These are phyloP conservation scores for Iphiclides podalirius DNA, from an alignment of 2,888 invertebrate species.

Conservation along the genomic window DNA sequence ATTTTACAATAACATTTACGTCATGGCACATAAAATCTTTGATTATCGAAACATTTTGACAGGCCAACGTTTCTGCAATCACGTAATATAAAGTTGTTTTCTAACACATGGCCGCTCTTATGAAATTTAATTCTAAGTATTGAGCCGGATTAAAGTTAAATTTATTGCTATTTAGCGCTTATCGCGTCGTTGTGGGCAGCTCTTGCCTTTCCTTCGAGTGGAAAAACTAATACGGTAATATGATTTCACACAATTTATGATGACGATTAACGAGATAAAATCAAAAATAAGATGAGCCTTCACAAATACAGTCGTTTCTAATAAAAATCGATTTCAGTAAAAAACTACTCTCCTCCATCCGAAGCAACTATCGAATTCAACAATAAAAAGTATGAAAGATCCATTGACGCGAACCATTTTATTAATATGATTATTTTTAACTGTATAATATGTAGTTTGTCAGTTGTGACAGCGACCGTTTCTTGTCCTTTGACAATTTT, in stretches of 20 bases:
- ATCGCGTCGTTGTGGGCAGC: slow-evolving; percentile 22
- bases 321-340: slow-evolving; percentile 23
- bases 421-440: slow-evolving; percentile 22
- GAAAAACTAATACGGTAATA: slow-evolving; percentile 22
- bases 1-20: slow-evolving; percentile 18
- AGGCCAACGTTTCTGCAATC: slow-evolving; percentile 23
- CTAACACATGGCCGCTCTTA: slow-evolving; percentile 21
- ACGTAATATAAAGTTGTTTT: slow-evolving; percentile 22
- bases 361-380: slow-evolving; percentile 12
- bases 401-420: slow-evolving; percentile 22
- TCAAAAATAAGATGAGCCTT: slow-evolving; percentile 21
- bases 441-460: slow-evolving; percentile 20
- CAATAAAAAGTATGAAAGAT: slow-evolving; percentile 21
- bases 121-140: slow-evolving; percentile 25
- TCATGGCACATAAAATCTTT: slow-evolving; percentile 19
- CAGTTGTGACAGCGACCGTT: slow-evolving; percentile 19
- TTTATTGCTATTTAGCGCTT: slow-evolving; percentile 25
- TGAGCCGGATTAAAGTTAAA: slow-evolving; percentile 23
- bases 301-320: slow-evolving; percentile 22
- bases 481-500: slow-evolving; percentile 20
- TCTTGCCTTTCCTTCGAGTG: slow-evolving; percentile 15
- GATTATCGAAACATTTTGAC: slow-evolving; percentile 25
- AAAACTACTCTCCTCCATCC: slow-evolving; percentile 4
- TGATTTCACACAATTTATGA: slow-evolving; percentile 25
- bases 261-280: slow-evolving; percentile 25